Conservation (phyloP, 1,140 invertebrate species). For the Tetraneura akinire region DNA sequence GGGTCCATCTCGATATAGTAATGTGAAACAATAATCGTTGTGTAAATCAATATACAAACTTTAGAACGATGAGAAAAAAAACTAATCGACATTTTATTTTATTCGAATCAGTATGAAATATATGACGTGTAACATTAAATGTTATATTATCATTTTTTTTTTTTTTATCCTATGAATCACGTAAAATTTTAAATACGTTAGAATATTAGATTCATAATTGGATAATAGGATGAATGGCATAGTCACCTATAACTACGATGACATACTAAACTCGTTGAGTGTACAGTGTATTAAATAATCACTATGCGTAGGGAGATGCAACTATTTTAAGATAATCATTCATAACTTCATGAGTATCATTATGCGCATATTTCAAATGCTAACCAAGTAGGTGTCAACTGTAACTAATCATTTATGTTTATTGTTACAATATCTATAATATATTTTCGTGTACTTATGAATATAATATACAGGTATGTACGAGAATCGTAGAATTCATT, state of each 20-base stretch:
- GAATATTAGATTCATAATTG: background rate
- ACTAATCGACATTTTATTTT: background rate
- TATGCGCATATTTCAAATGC: slow-evolving; percentile 34
- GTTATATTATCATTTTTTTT: background rate
- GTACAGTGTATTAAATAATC: background rate
- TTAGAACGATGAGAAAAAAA: background rate
- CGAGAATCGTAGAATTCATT: no score
- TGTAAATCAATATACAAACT: slow-evolving; percentile 2
- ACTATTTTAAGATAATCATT: background rate
- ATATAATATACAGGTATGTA: no score
- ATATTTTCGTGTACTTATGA: no score
- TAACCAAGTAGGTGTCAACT: slow-evolving; percentile 27
- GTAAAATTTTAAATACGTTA: background rate
- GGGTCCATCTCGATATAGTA: slow-evolving; percentile 23
- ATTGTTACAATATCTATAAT: slow-evolving; percentile 2
- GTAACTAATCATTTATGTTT: background rate
- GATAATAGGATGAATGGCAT: background rate
- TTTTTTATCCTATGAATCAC: background rate
- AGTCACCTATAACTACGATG: background rate
- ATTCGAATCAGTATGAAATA: no score
- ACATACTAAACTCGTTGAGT: background rate
- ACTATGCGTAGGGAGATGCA: background rate
- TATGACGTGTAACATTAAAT: no score
- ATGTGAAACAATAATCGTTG: slow-evolving; percentile 20
- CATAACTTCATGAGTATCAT: background rate